Percentiles rank a stretch among this genome's conserved stretches.
These are phyloP conservation scores for Lasius fuliginosus DNA, from an alignment of 2,888 invertebrate genomes.

Conservation along the genomic window DNA sequence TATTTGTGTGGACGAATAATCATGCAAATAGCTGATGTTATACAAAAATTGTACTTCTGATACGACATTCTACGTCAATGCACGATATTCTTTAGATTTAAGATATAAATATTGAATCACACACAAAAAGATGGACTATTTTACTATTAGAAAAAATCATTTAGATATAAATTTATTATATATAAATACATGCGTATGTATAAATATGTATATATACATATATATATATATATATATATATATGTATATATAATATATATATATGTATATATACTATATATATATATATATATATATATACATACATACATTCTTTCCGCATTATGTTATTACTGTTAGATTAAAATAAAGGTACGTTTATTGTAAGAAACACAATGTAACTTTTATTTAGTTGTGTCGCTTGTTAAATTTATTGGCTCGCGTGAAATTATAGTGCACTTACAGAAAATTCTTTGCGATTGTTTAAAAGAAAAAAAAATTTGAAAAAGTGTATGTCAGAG, in stretches of 20 bases:
- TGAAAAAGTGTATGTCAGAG: neutral
- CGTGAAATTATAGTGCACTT: neutral
- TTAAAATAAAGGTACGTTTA: slow-evolving; percentile 71
- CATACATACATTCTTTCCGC: slow-evolving; percentile 62
- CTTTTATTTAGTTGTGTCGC: slow-evolving; percentile 1
- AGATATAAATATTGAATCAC: slow-evolving; percentile 68
- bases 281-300: slow-evolving; percentile 10
- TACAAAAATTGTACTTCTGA: slow-evolving; percentile 52
- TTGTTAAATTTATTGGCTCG: slow-evolving; percentile 14
- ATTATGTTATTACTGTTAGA: slow-evolving; percentile 71
- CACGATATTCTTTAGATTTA: slow-evolving; percentile 74
- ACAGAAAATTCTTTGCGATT: neutral
- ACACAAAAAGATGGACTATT: slow-evolving; percentile 78
- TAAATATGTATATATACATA: slow-evolving; percentile 10
- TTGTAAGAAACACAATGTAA: slow-evolving; percentile 64
- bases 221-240: neutral
- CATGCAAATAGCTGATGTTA: slow-evolving; percentile 5
- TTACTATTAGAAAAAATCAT: slow-evolving; percentile 75
- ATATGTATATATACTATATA: neutral
- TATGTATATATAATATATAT: slow-evolving; percentile 1
- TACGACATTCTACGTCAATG: slow-evolving; percentile 69
- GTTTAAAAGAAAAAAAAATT: slow-evolving; percentile 36
- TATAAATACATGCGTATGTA: slow-evolving; percentile 52
- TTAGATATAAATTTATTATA: slow-evolving; percentile 71
- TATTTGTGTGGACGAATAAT: slow-evolving; percentile 51